Evolutionary conservation across 2,113 vertebrate genomes (phyloP).

Genomic region (Beaufortia kweichowensis): DNA sequence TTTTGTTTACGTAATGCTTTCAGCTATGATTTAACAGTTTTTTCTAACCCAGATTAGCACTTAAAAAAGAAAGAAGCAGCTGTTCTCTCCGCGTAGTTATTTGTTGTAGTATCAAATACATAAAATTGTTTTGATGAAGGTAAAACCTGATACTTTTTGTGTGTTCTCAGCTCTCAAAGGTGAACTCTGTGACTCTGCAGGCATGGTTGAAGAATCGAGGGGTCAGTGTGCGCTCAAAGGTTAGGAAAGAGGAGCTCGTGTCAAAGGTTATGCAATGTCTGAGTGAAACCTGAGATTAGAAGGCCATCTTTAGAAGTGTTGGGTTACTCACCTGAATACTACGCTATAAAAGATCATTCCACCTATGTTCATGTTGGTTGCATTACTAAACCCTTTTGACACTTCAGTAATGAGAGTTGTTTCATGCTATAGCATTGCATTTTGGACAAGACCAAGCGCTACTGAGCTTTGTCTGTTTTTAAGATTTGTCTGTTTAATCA

Average conservation of each 20-base stretch:
- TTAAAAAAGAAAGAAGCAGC: too few species aligned
- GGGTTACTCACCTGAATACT: slow-evolving; percentile 21
- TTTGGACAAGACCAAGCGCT: neutral
- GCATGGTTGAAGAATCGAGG: slow-evolving; percentile 68
- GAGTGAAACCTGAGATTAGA: slow-evolving; percentile 63
- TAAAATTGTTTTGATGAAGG: neutral
- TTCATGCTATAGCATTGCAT: neutral
- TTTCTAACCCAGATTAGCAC: too few species aligned
- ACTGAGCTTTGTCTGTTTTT: too few species aligned
- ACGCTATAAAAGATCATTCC: neutral
- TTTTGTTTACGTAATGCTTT: too few species aligned
- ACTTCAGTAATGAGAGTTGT: neutral
- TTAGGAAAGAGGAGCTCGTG: slow-evolving; percentile 72
- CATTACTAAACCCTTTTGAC: neutral
- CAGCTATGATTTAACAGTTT: too few species aligned
- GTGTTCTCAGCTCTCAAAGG: slow-evolving; percentile 62
- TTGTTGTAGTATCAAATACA: neutral
- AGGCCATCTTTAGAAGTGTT: slow-evolving; percentile 26
- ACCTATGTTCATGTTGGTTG: neutral
- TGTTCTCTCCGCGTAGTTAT: too few species aligned
- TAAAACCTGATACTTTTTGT: slow-evolving; percentile 10
- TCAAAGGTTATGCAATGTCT: slow-evolving; percentile 71
- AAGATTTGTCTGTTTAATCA: slow-evolving; percentile 12
- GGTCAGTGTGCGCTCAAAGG: slow-evolving; percentile 57
- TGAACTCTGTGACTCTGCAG: slow-evolving; percentile 63